phyloP scores from a whole-genome alignment of 2,797 vertebrate genomes.

The Danio albolineatus region DNA sequence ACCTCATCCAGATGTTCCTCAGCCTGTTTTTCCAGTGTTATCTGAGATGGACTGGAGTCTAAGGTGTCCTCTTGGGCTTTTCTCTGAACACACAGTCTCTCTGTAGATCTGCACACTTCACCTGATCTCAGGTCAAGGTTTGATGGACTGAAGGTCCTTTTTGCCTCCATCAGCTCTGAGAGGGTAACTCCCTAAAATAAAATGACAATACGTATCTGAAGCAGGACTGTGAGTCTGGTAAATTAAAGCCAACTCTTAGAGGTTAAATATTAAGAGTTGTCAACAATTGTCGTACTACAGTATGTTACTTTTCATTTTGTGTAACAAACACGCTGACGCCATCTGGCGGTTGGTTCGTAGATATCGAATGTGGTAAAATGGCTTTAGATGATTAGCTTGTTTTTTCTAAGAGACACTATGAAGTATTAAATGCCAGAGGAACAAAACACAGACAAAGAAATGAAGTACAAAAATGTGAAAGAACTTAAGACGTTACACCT shows the following conservation, averaged over 20 bases:
- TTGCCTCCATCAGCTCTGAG: slow-evolving; percentile 90
- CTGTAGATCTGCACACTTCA: slow-evolving; percentile 60
- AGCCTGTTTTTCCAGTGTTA: background rate
- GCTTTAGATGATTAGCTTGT: background rate
- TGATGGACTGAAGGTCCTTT: slow-evolving; percentile 81
- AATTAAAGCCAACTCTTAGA: background rate
- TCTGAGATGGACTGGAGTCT: background rate
- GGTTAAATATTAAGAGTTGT: background rate
- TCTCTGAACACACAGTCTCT: slow-evolving; percentile 6
- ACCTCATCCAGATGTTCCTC: slow-evolving; percentile 23
- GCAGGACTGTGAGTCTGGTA: background rate
- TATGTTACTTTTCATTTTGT: rapidly evolving
- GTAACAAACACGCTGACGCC: background rate
- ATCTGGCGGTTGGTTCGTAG: background rate
- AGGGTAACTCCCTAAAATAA: slow-evolving; percentile 87
- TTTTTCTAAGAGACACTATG: no score
- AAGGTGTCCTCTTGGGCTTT: background rate
- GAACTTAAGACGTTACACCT: no score
- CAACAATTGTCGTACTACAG: background rate
- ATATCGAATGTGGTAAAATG: background rate
- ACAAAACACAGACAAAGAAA: background rate
- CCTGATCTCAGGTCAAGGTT: slow-evolving; percentile 75
- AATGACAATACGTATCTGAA: background rate
- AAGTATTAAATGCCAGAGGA: background rate
- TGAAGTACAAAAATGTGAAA: background rate